Conservation (phyloP, 2,113 vertebrate genomes). For the Sarotherodon lohbergeri region DNA sequence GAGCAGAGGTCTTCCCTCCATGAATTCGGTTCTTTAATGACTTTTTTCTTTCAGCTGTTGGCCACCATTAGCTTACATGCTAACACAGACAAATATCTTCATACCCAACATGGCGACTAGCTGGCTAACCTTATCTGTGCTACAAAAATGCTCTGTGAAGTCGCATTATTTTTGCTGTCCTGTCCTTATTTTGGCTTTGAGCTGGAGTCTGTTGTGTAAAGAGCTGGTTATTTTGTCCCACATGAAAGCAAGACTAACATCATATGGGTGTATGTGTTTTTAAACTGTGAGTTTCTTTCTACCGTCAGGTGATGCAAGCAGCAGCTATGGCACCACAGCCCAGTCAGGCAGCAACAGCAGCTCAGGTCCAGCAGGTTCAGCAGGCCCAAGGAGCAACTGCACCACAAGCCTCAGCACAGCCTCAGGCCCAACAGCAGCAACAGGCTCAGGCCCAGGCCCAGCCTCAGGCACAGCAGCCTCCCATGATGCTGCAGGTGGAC, state of each 20-base stretch:
- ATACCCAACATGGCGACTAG: not conserved
- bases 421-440: constrained; percentile 51
- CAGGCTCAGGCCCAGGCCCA: constrained; percentile 81
- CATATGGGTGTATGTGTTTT: not conserved
- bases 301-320: constrained; percentile 70
- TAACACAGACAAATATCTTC: not conserved
- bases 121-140: not conserved
- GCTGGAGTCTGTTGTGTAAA: not conserved
- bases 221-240: not conserved
- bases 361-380: constrained; percentile 39
- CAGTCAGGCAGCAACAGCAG: constrained; percentile 74
- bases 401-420: constrained; percentile 32
- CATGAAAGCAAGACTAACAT: not conserved
- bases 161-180: not conserved
- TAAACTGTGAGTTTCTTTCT: not conserved
- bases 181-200: not conserved
- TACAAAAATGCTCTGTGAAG: not conserved
- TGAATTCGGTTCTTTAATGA: fast-evolving
- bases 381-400: constrained; percentile 62
- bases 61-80: not conserved
- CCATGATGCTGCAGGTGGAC: constrained; percentile 93
- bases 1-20: not conserved
- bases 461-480: constrained; percentile 81
- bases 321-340: constrained; percentile 83
- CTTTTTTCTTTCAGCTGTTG: not conserved